Base-by-base conservation (phyloP, 2,797 vertebrate species). In the Premnoplex brunnescens region DNA sequence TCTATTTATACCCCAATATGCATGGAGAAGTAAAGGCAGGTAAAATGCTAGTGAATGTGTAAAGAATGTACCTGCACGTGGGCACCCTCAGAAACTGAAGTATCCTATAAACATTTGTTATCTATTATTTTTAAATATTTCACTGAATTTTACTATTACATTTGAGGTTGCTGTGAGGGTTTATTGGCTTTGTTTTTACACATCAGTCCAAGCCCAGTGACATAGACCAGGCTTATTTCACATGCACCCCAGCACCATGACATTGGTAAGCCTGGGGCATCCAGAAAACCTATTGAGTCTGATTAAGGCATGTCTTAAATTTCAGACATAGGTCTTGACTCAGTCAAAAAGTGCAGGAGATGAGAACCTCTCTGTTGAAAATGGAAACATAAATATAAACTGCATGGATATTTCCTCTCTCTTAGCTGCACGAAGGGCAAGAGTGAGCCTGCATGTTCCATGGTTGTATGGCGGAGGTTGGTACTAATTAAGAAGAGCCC, bases 291-390 rank as follows among this genome's bases (percentile, higher is more conserved):
- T 52, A 87, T 67, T 81, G 88, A 82, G 66, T 73, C 81, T 85
- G 91, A 97, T 96, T 94, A 94, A 95, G 89, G 64, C 88, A 76
- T 92, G 83, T 71, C 93, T 97, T 84, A 69, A 92, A 95, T 95
- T 94, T 93, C 86, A 95, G 73, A 56, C 16, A 0, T 32, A 84
- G 77, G 52, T 73, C 86, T 93, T 62, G 52, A 85, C 93, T 92
- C 80, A 73, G 67, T 69, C 72, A 63, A 66, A 84, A 87, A 81
- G 74, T n/a, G 48, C 59, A 63, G 77, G 58, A 90, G 82, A 92
- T 83, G 89, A 94, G 85, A 82, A 74, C 63, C 82, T 63, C 46
- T 75, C 56, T 52, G 49, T 43, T 68, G 75, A 74, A 88, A 96
- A 85, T 41, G 59, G 72, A 91, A 55, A 43, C 48, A 52, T 92